Evolutionary conservation across 2,113 vertebrate genomes (phyloP).

Genomic region (Siphamia tubifer): DNA sequence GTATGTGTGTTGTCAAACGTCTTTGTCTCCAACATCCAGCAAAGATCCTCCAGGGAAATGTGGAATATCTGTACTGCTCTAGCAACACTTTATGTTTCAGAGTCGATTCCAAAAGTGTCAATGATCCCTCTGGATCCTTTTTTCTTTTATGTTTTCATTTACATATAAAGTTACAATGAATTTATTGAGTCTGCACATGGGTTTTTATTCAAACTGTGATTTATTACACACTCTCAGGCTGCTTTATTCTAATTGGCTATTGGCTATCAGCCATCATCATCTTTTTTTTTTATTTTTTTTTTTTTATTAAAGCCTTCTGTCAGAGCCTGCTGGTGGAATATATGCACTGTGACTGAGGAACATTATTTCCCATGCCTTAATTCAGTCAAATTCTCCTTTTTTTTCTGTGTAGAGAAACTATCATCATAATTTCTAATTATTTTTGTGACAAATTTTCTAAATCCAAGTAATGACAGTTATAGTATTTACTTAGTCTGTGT

Average conservation of each 20-base stretch:
- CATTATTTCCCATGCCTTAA: background rate
- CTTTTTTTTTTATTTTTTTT: slow-evolving; percentile 9
- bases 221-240: slow-evolving; percentile 42
- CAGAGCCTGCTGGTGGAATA: slow-evolving; percentile 1
- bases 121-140: background rate
- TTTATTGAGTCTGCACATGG: slow-evolving; percentile 55
- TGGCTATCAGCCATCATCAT: slow-evolving; percentile 7
- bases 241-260: slow-evolving; percentile 52
- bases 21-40: slow-evolving; percentile 12
- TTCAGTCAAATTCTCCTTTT: background rate
- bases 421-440: background rate
- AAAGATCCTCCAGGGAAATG: slow-evolving; percentile 19
- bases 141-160: slow-evolving; percentile 51
- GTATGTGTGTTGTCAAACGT: slow-evolving; percentile 50
- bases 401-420: background rate
- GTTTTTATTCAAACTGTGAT: slow-evolving; percentile 62
- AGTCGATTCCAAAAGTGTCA: slow-evolving; percentile 8
- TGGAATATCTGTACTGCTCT: slow-evolving; percentile 23
- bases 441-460: background rate
- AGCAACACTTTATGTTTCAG: slow-evolving; percentile 19
- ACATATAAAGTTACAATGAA: slow-evolving; percentile 53
- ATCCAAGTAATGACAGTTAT: background rate
- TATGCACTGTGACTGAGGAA: background rate
- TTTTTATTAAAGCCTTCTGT: slow-evolving; percentile 30
- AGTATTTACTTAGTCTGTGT: slow-evolving; percentile 12